phyloP scores from a whole-genome alignment of 1,140 invertebrate genomes.

The Trachymyrmex septentrionalis region DNA sequence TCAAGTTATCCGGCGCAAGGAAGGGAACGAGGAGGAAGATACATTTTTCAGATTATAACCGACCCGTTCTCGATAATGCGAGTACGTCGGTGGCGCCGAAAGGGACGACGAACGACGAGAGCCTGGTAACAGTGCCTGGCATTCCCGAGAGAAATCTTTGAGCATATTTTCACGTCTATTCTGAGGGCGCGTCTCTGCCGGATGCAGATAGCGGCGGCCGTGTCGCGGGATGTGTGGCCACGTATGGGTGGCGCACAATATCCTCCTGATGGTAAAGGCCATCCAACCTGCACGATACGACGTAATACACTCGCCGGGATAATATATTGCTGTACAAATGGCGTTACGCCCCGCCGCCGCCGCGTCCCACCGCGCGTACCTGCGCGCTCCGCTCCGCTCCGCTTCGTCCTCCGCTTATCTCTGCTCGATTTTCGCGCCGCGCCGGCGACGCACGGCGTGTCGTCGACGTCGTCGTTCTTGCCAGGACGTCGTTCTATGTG shows the following conservation, averaged over 20 bases:
- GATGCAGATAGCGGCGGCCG: slow-evolving; percentile 84
- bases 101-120: slow-evolving; percentile 15
- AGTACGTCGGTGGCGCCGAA: slow-evolving; percentile 52
- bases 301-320: slow-evolving; percentile 79
- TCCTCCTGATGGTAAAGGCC: slow-evolving; percentile 84
- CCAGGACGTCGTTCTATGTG: neutral
- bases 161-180: slow-evolving; percentile 85
- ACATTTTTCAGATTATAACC: slow-evolving; percentile 73
- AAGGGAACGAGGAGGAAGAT: slow-evolving; percentile 47
- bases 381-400: neutral
- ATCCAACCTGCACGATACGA: slow-evolving; percentile 83
- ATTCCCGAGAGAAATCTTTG: slow-evolving; percentile 85
- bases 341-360: slow-evolving; percentile 58
- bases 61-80: slow-evolving; percentile 71
- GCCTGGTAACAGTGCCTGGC: slow-evolving; percentile 56
- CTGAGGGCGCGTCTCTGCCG: slow-evolving; percentile 82
- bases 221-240: slow-evolving; percentile 75
- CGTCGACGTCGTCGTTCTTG: slow-evolving; percentile 12
- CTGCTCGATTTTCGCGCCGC: slow-evolving; percentile 72
- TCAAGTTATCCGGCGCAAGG: slow-evolving; percentile 6
- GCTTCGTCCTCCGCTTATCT: slow-evolving; percentile 66
- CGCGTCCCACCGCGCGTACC: slow-evolving; percentile 44
- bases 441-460: slow-evolving; percentile 14
- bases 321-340: slow-evolving; percentile 84
- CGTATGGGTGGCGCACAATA: slow-evolving; percentile 80